A percentile compares a stretch with the other conserved stretches of the same genome.
Conservation (phyloP, 2,888 invertebrate species). For the Cataglyphis livida region DNA sequence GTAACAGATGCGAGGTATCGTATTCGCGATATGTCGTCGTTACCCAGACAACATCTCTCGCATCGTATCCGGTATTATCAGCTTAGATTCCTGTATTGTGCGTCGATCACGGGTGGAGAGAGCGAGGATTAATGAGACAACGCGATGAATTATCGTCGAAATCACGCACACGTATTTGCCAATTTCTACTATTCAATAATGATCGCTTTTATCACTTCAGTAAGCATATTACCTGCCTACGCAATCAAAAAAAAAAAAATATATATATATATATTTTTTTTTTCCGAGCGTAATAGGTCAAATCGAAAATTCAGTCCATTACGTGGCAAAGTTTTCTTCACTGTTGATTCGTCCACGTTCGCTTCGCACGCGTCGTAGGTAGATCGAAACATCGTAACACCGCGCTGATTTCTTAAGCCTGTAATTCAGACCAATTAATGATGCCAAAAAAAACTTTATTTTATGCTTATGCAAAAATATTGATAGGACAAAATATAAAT, state of each 20-base stretch:
- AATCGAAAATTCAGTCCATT: conserved; percentile 31
- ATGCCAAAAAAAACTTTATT: neutral
- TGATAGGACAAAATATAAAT: neutral
- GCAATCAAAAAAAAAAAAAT: conserved; percentile 14
- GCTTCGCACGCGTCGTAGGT: conserved; percentile 31
- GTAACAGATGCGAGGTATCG: conserved; percentile 49
- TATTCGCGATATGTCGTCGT: conserved; percentile 47
- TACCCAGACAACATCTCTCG: neutral
- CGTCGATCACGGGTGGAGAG: neutral
- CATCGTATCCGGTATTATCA: conserved; percentile 41
- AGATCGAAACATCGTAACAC: conserved; percentile 25
- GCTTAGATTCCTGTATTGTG: conserved; percentile 14
- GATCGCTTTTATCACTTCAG: conserved; percentile 18
- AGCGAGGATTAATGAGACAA: neutral
- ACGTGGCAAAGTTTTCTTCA: conserved; percentile 41
- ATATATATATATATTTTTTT: neutral
- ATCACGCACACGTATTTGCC: neutral
- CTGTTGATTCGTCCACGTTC: conserved; percentile 28
- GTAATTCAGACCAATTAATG: neutral
- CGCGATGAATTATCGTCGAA: neutral
- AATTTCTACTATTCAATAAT: neutral
- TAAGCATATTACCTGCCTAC: neutral
- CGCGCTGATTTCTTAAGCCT: conserved; percentile 18
- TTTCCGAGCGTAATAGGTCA: conserved; percentile 28
- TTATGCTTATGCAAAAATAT: neutral